Evolutionary conservation across 2,113 vertebrate species (phyloP).

Genomic region (Perca fluviatilis): DNA sequence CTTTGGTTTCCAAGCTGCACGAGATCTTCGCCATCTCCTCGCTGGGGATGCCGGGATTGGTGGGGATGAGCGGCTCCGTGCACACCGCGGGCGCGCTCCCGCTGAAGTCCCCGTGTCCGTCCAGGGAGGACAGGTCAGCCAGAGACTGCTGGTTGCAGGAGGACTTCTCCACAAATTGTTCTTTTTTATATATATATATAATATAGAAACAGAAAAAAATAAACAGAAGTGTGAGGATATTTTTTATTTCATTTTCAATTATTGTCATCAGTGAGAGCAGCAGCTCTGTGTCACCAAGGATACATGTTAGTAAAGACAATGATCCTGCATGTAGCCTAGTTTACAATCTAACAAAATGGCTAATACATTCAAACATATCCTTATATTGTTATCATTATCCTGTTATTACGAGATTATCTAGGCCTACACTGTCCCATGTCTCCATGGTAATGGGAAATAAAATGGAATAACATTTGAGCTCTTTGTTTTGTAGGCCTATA

Average conservation of each 20-base stretch:
- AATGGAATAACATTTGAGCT: background rate
- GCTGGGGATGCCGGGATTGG: slow-evolving; percentile 92
- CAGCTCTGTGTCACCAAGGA: background rate
- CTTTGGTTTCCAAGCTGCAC: slow-evolving; percentile 98
- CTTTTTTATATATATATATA: slow-evolving; percentile 67
- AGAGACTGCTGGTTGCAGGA: slow-evolving; percentile 91
- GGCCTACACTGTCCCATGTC: background rate
- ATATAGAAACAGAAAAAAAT: background rate
- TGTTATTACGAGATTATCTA: background rate
- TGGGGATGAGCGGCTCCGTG: slow-evolving; percentile 96
- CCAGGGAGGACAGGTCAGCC: slow-evolving; percentile 89
- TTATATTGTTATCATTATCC: background rate
- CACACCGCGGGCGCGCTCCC: slow-evolving; percentile 87
- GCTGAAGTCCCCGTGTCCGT: slow-evolving; percentile 88
- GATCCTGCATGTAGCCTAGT: background rate
- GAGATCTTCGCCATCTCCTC: slow-evolving; percentile 98
- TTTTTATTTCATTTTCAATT: background rate
- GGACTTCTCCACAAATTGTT: slow-evolving; percentile 98
- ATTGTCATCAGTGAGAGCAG: background rate
- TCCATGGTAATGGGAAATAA: background rate
- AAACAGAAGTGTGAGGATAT: background rate
- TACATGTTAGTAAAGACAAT: background rate
- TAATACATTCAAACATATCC: background rate
- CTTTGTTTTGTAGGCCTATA: background rate
- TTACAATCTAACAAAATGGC: background rate